A percentile compares a stretch with the other conserved stretches of the same genome.
Conservation (phyloP, 1,140 invertebrate species). For the Cataglyphis hispanica region DNA sequence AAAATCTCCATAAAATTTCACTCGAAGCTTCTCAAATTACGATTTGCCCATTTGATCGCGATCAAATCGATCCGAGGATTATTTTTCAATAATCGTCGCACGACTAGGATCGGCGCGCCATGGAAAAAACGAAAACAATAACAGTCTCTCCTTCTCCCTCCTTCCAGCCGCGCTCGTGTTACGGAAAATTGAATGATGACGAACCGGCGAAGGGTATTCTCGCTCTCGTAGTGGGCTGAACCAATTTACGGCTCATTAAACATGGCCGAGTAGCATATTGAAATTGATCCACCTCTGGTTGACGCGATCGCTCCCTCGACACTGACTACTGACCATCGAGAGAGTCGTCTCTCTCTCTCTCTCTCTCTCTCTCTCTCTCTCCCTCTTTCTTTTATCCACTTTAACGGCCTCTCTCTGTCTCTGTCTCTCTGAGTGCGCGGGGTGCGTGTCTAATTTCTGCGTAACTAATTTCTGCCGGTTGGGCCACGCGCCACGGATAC, state of each 20-base stretch:
- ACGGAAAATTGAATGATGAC: conserved; percentile 76
- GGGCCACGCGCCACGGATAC: conserved; percentile 66
- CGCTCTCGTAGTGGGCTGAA: conserved; percentile 50
- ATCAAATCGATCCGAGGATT: conserved; percentile 37
- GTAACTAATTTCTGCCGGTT: conserved; percentile 56
- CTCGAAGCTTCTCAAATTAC: conserved; percentile 42
- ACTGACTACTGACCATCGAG: conserved; percentile 38
- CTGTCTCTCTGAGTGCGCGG: conserved; percentile 19
- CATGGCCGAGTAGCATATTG: conserved; percentile 63
- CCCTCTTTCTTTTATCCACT: not conserved
- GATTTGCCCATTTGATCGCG: not conserved
- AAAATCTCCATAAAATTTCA: conserved; percentile 57
- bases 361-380: not conserved
- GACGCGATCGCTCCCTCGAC: conserved; percentile 36
- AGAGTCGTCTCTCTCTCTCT: conserved; percentile 35
- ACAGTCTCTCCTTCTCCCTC: not conserved
- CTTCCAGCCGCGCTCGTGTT: conserved; percentile 67
- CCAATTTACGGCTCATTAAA: conserved; percentile 80
- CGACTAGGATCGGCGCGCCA: not conserved
- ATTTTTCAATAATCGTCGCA: conserved; percentile 33
- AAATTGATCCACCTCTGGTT: conserved; percentile 61
- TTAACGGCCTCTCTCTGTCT: conserved; percentile 21
- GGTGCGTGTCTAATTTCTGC: conserved; percentile 63
- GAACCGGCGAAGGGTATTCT: conserved; percentile 41
- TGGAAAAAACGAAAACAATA: not conserved